phyloP scores from a whole-genome alignment of 2,113 vertebrate species.

The Ellobius talpinus region DNA sequence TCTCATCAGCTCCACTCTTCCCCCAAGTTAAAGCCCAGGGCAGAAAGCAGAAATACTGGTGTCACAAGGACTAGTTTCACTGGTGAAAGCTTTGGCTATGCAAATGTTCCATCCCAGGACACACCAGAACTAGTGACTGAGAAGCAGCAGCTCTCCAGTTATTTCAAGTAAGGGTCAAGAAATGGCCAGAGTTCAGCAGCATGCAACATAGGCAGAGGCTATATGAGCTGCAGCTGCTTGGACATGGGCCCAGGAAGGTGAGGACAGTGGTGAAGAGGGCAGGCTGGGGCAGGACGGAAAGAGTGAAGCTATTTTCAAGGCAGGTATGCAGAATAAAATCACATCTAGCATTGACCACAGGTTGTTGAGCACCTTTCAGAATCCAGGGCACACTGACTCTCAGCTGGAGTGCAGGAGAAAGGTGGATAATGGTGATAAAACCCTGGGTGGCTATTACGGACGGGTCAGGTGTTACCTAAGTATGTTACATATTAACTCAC shows the following conservation, averaged over 20 bases:
- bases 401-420: background rate
- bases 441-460: background rate
- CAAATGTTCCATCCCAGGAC: background rate
- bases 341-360: background rate
- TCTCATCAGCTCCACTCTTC: background rate
- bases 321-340: constrained; percentile 3
- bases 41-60: background rate
- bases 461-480: background rate
- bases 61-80: background rate
- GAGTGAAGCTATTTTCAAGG: background rate
- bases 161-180: background rate
- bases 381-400: background rate
- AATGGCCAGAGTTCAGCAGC: background rate
- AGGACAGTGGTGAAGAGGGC: background rate
- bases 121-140: background rate
- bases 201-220: background rate
- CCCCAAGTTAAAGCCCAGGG: background rate
- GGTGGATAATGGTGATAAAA: background rate
- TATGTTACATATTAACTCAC: background rate
- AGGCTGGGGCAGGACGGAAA: background rate
- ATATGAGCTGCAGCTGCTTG: background rate
- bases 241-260: background rate
- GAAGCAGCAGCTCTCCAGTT: background rate
- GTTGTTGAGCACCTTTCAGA: background rate
- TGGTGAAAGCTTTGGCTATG: background rate